These are phyloP conservation scores for Phenganax stokvisi DNA, from an alignment of 92 coral and sea anemone species.

Conservation along the genomic window DNA sequence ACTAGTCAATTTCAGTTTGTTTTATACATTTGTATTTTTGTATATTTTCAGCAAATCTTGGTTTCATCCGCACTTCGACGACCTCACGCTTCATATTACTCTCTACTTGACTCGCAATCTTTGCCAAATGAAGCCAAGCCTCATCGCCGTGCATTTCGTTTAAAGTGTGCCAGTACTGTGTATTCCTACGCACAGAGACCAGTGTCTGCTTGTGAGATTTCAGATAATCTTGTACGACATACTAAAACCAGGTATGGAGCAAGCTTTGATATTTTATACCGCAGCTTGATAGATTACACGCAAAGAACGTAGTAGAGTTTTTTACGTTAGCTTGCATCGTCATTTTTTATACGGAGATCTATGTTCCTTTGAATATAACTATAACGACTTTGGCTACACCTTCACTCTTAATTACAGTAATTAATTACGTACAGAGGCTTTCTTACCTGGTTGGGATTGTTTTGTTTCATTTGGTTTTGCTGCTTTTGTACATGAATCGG, in stretches of 20 bases:
- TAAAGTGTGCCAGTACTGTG: conserved; percentile 75
- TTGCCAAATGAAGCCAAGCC: conserved; percentile 85
- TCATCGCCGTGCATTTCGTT: conserved; percentile 67
- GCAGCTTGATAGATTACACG: neutral
- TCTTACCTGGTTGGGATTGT: too few species aligned
- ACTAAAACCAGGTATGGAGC: conserved; percentile 69
- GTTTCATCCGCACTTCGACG: conserved; percentile 93
- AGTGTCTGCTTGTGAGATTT: conserved; percentile 59
- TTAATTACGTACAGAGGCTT: too few species aligned
- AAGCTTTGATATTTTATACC: neutral
- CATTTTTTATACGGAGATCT: too few species aligned
- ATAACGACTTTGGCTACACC: too few species aligned
- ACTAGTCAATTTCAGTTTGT: too few species aligned
- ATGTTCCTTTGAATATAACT: too few species aligned
- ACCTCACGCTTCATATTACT: conserved; percentile 86
- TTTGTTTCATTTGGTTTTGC: too few species aligned
- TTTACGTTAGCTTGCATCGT: neutral
- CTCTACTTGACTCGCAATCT: conserved; percentile 87
- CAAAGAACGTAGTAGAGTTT: neutral
- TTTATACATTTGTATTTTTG: neutral
- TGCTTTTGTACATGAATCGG: too few species aligned
- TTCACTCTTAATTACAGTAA: too few species aligned
- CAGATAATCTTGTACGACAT: conserved; percentile 67
- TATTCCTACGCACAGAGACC: conserved; percentile 77
- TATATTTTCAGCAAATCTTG: conserved; percentile 60